phyloP scores from a whole-genome alignment of 2,113 vertebrate genomes.

The Excalfactoria chinensis region DNA sequence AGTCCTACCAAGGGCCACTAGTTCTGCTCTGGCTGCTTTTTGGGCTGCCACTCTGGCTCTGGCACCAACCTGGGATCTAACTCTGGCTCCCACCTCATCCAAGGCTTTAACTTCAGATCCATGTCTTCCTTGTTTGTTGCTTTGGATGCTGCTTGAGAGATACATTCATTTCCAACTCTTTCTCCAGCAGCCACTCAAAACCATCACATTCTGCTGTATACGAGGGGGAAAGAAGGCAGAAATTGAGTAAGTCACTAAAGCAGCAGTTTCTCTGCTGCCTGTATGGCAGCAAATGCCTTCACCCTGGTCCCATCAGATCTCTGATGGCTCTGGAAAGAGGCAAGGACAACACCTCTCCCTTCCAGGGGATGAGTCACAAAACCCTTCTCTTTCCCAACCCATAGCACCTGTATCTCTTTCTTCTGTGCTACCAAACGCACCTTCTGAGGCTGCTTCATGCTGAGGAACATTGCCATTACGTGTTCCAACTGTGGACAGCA shows the following conservation, averaged over 20 bases:
- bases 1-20: not conserved
- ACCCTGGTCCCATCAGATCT: not conserved
- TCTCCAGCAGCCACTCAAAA: not conserved
- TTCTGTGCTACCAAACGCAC: not conserved
- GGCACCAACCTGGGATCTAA: not conserved
- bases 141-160: not conserved
- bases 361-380: not conserved
- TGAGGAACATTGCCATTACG: no score
- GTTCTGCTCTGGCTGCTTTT: not conserved
- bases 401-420: not conserved
- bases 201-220: accelerated
- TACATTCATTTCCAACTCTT: not conserved
- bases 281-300: accelerated
- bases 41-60: not conserved
- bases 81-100: not conserved
- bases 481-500: not conserved
- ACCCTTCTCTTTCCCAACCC: not conserved
- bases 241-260: not conserved
- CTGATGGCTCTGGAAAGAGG: not conserved
- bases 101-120: not conserved
- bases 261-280: not conserved
- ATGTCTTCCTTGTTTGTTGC: not conserved
- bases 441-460: not conserved
- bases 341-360: accelerated
- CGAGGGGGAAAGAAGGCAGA: not conserved